Conservation (phyloP, 2,888 invertebrate genomes). For the Cheilosia scutellata region DNA sequence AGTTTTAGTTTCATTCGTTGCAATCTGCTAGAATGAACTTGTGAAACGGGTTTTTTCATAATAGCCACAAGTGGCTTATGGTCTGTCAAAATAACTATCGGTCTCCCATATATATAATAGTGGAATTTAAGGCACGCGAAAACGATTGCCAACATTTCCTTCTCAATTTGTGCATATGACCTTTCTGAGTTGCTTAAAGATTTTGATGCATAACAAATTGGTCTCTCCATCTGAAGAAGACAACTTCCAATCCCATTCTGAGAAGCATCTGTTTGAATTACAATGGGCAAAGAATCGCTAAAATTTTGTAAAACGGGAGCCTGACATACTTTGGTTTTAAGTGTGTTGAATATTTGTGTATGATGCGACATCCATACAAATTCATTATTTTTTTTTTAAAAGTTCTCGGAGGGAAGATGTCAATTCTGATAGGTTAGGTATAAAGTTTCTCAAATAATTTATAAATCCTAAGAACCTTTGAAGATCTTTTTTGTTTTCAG, state of each 20-base stretch:
- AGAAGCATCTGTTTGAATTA: constrained; percentile 27
- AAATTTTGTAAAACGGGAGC: too few relatives aligned
- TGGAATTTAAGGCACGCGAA: constrained; percentile 18
- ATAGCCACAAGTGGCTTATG: constrained; percentile 46
- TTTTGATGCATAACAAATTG: too few relatives aligned
- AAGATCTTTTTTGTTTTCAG: constrained; percentile 44
- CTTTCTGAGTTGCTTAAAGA: too few relatives aligned
- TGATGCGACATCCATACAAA: constrained; percentile 26
- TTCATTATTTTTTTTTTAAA: constrained; percentile 32
- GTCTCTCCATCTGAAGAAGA: constrained; percentile 11
- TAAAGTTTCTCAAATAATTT: constrained; percentile 40
- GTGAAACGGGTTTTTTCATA: constrained; percentile 35
- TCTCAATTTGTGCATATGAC: too few relatives aligned
- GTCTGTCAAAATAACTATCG: constrained; percentile 3
- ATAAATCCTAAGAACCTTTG: constrained; percentile 49
- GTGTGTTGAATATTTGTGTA: background rate
- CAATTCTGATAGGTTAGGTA: constrained; percentile 36
- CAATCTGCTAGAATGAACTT: constrained; percentile 36
- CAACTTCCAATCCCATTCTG: constrained; percentile 38
- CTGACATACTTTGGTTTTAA: too few relatives aligned
- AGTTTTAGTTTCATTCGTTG: constrained; percentile 14
- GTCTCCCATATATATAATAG: constrained; percentile 31
- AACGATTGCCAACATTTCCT: constrained; percentile 12
- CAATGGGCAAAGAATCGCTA: background rate
- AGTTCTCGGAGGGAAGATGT: constrained; percentile 26